Base-by-base conservation (phyloP, 2,113 vertebrate genomes). In the Struthio camelus region DNA sequence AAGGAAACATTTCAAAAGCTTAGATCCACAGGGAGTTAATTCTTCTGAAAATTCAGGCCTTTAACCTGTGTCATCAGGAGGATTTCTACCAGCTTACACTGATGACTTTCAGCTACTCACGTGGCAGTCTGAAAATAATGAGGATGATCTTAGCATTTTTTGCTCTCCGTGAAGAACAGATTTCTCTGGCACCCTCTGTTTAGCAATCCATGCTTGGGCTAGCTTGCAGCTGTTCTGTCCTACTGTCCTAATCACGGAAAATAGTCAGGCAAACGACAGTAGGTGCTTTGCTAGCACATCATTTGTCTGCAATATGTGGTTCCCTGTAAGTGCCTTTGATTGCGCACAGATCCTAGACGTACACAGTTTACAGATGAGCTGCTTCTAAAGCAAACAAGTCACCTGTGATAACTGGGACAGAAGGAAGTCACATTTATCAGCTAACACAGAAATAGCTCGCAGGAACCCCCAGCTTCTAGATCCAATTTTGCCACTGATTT, bases 41-140 rank as follows among this genome's bases (percentile, higher is more conserved):
- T 83, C 53, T 87, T 86, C 40, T 44, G 46, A 80, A 90, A 93
- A 93, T 20, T 54, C 79, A 90, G 34, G n/a, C 4, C n/a, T 92
- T 58, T 66, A 77, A 72, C 40, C 66, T 77, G 32, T 62, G 51
- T 71, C 54, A 73, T 42, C 24, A 54, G 70, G 22, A 46, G 18
- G 32, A 27, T 81, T 71, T 75, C 30, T 70, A 11, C 38, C n/a
- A 86, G 61, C 80, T 67, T 23, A 22, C 14, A 34, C 15, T 27
- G 36, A 88, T 62, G 87, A 87, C 81, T 91, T 92, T 96, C 61
- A 95, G 58, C 93, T 71, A 91, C 89, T 95, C 93, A 40, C 56
- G 91, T 96, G 98, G 97, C 97, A 98, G 96, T 92, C 97, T 97
- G 91, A 98, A 98, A 98, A 98, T 96, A 89, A 97, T 69, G 93